phyloP scores from a whole-genome alignment of 2,888 invertebrate genomes.

The Drosophila pseudotakahashii region DNA sequence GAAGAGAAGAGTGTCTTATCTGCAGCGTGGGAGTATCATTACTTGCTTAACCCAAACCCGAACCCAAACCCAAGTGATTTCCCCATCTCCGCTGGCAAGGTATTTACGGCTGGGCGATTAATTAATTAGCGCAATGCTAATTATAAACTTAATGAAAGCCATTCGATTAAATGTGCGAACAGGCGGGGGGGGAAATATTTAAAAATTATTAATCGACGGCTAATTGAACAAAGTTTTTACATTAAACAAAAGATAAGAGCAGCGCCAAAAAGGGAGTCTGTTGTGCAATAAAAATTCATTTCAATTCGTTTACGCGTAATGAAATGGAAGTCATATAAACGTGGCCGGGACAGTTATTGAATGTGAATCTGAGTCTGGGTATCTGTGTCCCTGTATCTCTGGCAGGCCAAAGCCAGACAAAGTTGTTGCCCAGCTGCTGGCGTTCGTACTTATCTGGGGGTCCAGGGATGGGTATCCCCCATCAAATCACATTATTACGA shows the following conservation, averaged over 20 bases:
- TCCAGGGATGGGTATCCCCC: constrained; percentile 36
- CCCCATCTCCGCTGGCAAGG: constrained; percentile 8
- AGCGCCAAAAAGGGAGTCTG: constrained; percentile 16
- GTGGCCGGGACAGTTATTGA: constrained; percentile 59
- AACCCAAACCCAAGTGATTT: constrained; percentile 13
- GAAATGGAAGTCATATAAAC: constrained; percentile 76
- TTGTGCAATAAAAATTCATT: constrained; percentile 80
- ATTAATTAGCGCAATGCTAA: constrained; percentile 76
- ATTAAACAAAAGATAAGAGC: constrained; percentile 73
- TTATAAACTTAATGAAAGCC: constrained; percentile 45
- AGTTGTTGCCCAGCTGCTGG: constrained; percentile 67
- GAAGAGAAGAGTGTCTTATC: constrained; percentile 27
- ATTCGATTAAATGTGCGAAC: constrained; percentile 37
- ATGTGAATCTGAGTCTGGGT: constrained; percentile 40
- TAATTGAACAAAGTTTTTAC: constrained; percentile 79
- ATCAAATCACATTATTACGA: constrained; percentile 75
- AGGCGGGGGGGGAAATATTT: constrained; percentile 26
- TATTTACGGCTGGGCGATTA: constrained; percentile 64
- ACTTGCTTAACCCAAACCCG: constrained; percentile 29
- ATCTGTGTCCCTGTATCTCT: constrained; percentile 42
- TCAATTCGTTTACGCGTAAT: constrained; percentile 78
- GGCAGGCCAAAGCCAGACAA: constrained; percentile 55
- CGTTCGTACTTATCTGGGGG: constrained; percentile 20
- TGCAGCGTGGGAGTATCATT: constrained; percentile 74
- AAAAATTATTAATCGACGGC: constrained; percentile 72